Base-by-base conservation (phyloP, 2,888 invertebrate species). In the Nomada ferruginata region DNA sequence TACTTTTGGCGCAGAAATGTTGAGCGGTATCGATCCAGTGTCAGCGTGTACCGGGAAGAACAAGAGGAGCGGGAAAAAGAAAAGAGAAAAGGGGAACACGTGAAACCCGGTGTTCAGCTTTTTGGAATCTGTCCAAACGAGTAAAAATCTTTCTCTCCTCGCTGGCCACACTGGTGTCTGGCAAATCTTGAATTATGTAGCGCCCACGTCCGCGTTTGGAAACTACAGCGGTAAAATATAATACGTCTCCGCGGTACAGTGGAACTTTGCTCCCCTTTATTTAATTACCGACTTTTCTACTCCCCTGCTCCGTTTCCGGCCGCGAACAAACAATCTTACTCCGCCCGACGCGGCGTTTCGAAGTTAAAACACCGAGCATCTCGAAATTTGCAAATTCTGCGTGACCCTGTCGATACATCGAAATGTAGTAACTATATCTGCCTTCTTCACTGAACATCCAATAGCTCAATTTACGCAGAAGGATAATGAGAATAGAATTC, bases 141-240 rank as follows among this genome's bases (percentile, higher is more conserved):
- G 77, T 77, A 63, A 66, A 53, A 73, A 81, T 72, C 73, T 70
- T 36, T 52, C 59, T 44, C 69, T 73, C 63, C 61, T 64, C 61
- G 23, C 20, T 29, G 36, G 26, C 9, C 57, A 26, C 20, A 18
- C 42, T 36, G 52, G 29, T 20, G 75, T 59, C 55, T 53, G 23
- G 55, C 52, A 55, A 55, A 61, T 42, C 50, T 59, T 74, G 73
- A 68, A 84, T 84, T 84, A 82, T 75, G 64, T 63, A 84, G 73
- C 52, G 64, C 72, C 65, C 64, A 72, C 66, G 42, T 52, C 11
- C 60, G 20, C 75, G 74, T 79, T 77, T 79, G 70, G 18, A 53
- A 50, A 23, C 18, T 55, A 57, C 52, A 65, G 29, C 26, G 29
- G 44, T 13, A 50, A 50, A 59, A 77, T 60, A 55, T 29, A 60